Base-by-base conservation (phyloP, 1,140 invertebrate species). In the Acromyrmex charruanus region DNA sequence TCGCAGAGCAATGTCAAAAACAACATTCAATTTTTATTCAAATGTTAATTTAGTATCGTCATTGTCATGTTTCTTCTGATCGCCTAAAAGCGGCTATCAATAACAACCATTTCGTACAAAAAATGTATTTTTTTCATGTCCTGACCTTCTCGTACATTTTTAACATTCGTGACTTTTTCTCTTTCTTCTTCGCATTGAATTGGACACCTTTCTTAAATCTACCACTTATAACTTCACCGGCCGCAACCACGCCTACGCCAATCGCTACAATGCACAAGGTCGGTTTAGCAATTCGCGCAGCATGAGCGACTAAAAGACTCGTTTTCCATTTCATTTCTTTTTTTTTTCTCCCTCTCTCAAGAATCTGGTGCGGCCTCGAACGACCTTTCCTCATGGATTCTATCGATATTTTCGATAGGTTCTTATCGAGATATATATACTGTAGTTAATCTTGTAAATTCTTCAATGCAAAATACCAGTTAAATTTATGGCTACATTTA, bases 211-310 rank as follows among this genome's bases (percentile, higher is more conserved):
- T 82, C 80, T 82, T 31, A 49, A 72, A 61, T 61, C 80, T 25
- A 72, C 68, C 79, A 59, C 25, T 71, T 61, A 82, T 69, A 49
- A 72, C 68, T 82, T 68, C 59, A n/a, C n/a, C 18, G 69, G 39
- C 59, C 39, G 53, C 80, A 84, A 75, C 71, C 69, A 51, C 80
- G 77, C 85, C 85, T 80, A 80, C 77, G 44, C 55, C 28, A 53
- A 80, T 68, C 85, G 77, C 71, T 87, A 87, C 44, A 82, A 82
- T 71, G 61, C 31, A 81, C 86, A 87, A 87, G 86, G 80, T 87
- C 86, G 86, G 28, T 85, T 87, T 84, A 84, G 77, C 72, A 79
- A 85, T 79, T 85, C 75, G 49, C 44, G 49, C 69, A 61, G 69
- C 69, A 44, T 61, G 69, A 84, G 28, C 65, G 63, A 80, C 65